These are phyloP conservation scores for Temnothorax longispinosus DNA, from an alignment of 1,140 invertebrate species.

Conservation along the genomic window DNA sequence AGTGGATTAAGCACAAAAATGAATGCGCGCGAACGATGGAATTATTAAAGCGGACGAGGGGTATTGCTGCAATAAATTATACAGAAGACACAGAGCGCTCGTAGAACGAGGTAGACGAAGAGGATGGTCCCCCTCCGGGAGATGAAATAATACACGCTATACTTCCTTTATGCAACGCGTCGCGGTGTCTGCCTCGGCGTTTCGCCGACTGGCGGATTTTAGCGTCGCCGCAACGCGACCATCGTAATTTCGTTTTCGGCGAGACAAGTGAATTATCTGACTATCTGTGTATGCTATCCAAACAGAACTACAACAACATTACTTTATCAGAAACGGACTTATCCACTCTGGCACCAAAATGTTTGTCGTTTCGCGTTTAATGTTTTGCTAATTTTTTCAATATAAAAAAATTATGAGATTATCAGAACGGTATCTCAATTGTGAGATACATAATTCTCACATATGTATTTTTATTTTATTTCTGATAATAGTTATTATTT, in stretches of 20 bases:
- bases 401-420: slow-evolving; percentile 10
- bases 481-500: background rate
- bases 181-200: slow-evolving; percentile 65
- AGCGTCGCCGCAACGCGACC: slow-evolving; percentile 60
- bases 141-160: slow-evolving; percentile 81
- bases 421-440: background rate
- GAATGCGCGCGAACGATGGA: slow-evolving; percentile 34
- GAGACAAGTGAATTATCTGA: slow-evolving; percentile 76
- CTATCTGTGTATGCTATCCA: slow-evolving; percentile 75
- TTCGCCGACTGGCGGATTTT: slow-evolving; percentile 67
- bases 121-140: slow-evolving; percentile 69
- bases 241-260: slow-evolving; percentile 75
- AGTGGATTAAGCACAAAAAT: slow-evolving; percentile 43
- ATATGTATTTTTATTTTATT: background rate
- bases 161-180: slow-evolving; percentile 74
- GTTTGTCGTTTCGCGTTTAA: background rate
- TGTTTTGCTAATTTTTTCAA: background rate
- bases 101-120: slow-evolving; percentile 31
- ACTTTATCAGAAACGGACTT: slow-evolving; percentile 3
- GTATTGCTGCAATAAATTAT: slow-evolving; percentile 58
- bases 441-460: background rate
- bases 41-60: slow-evolving; percentile 51
- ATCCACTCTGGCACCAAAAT: background rate
- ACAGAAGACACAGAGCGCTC: slow-evolving; percentile 38
- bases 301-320: slow-evolving; percentile 54